Evolutionary conservation across 2,888 invertebrate species (phyloP).

Genomic region (Conomelus anceps): DNA sequence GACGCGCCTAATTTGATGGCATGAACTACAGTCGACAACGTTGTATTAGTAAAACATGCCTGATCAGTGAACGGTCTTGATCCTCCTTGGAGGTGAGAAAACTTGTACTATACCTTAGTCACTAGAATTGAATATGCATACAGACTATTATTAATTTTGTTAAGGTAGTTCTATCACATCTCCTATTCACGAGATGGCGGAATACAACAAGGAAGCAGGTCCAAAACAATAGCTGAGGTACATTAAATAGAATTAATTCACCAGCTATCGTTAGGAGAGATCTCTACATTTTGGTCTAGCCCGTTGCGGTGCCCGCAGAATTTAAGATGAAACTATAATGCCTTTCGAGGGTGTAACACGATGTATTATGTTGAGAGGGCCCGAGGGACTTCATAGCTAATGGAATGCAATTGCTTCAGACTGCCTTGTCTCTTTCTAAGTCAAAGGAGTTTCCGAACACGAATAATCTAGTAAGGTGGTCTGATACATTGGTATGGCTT

Average conservation of each 20-base stretch:
- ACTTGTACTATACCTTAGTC: neutral
- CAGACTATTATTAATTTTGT: neutral
- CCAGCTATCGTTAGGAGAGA: neutral
- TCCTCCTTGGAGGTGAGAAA: neutral
- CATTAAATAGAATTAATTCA: neutral
- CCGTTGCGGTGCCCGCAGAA: neutral
- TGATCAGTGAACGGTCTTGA: neutral
- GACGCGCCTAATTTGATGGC: too few relatives aligned
- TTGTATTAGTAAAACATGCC: neutral
- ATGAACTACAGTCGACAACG: too few relatives aligned
- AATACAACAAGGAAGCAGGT: neutral
- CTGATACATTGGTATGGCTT: neutral
- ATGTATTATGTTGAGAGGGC: neutral
- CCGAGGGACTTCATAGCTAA: neutral
- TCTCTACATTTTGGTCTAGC: neutral
- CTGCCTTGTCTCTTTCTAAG: neutral
- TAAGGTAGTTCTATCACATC: neutral
- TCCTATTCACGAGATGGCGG: neutral
- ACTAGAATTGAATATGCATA: neutral
- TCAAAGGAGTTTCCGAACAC: neutral
- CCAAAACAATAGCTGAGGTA: neutral
- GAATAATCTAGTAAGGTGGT: neutral
- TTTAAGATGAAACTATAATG: neutral
- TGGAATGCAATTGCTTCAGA: neutral
- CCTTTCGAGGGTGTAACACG: neutral